These are phyloP conservation scores for Epicauta chinensis DNA, from an alignment of 1,140 invertebrate species.

Conservation along the genomic window DNA sequence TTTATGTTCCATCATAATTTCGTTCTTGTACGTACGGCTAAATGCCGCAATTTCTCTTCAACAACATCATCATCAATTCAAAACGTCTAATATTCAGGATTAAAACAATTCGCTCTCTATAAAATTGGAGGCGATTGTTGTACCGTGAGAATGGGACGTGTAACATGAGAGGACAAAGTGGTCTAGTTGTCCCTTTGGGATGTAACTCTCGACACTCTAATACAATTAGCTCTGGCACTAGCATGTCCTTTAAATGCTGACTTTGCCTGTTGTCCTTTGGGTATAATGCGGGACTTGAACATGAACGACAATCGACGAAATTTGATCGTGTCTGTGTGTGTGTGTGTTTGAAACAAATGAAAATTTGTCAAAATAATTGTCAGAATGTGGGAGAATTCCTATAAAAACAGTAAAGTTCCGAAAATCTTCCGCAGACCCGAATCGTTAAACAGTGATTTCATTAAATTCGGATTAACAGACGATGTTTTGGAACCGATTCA, in stretches of 20 bases:
- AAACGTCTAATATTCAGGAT: background rate
- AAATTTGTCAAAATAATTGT: background rate
- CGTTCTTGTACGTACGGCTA: no score
- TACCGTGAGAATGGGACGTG: constrained; percentile 10
- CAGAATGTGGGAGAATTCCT: no score
- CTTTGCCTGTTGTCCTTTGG: constrained; percentile 10
- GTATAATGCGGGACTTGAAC: constrained; percentile 10
- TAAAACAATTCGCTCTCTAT: background rate
- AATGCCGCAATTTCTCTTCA: no score
- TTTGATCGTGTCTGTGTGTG: no score
- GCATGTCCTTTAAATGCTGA: constrained; percentile 12
- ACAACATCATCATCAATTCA: no score
- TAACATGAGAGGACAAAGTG: constrained; percentile 10
- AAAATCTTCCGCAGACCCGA: no score
- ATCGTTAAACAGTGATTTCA: no score
- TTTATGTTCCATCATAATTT: constrained; percentile 11
- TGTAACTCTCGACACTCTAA: constrained; percentile 14
- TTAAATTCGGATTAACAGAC: no score
- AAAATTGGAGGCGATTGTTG: background rate
- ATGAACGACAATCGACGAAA: constrained; percentile 6
- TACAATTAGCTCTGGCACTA: constrained; percentile 8
- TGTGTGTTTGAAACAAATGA: background rate
- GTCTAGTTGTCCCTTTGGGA: constrained; percentile 5
- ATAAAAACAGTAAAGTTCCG: no score
- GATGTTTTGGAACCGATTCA: background rate